phyloP scores from a whole-genome alignment of 2,888 invertebrate species.

The Chamaedrilus cognettii region DNA sequence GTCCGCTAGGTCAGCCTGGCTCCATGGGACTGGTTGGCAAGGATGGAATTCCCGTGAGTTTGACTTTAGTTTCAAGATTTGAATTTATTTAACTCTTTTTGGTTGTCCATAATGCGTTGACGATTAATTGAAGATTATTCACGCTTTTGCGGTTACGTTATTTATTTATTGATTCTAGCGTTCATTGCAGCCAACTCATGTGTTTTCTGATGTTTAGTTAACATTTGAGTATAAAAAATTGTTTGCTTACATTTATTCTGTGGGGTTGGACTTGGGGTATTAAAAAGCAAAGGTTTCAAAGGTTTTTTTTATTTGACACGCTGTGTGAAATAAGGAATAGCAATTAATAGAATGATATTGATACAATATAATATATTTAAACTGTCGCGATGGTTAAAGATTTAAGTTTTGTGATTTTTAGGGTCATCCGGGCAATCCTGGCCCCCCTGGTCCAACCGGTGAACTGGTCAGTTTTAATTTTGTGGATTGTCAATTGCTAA shows the following conservation, averaged over 20 bases:
- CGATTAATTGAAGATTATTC: too few species aligned
- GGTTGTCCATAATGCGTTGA: too few species aligned
- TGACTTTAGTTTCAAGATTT: too few species aligned
- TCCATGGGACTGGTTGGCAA: slow-evolving; percentile 30
- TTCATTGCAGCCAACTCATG: background rate
- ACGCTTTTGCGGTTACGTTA: background rate
- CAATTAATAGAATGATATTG: background rate
- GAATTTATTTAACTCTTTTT: too few species aligned
- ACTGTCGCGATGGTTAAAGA: background rate
- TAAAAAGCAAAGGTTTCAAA: too few species aligned
- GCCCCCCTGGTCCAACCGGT: slow-evolving; percentile 30
- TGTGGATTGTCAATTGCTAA: too few species aligned
- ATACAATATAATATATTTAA: background rate
- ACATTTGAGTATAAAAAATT: too few species aligned
- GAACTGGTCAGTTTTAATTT: slow-evolving; percentile 26
- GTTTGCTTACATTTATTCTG: too few species aligned
- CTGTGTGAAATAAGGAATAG: too few species aligned
- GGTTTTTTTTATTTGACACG: too few species aligned
- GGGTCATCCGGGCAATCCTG: slow-evolving; percentile 30
- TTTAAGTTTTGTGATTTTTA: slow-evolving; percentile 10
- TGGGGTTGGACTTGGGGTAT: too few species aligned
- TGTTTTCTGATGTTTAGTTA: too few species aligned
- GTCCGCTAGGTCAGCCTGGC: slow-evolving; percentile 29
- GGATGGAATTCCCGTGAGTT: slow-evolving; percentile 30
- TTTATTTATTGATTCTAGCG: background rate